Base-by-base conservation (phyloP, 2,797 vertebrate species). In the Coranthus polyacanthus region DNA sequence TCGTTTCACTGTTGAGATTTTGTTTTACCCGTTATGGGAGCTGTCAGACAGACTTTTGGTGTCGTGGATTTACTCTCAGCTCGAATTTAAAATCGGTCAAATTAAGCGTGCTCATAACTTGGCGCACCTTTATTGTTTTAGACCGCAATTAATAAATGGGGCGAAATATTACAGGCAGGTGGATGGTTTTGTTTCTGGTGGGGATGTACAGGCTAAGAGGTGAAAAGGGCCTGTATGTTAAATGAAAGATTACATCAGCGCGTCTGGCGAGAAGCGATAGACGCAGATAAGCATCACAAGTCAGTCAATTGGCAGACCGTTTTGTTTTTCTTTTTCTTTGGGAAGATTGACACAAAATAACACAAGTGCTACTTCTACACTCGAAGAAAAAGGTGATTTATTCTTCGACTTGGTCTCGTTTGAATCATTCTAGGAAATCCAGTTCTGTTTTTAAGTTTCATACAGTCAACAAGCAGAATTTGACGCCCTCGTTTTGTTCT, bases 361-460 rank as follows among this genome's bases (percentile, higher is more conserved):
- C 13, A 67, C 17, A 67, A 8, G 12, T 62, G 29, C 18, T 38
- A 2, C 34, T 58, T 58, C 13, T 6, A 75, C 71, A 50, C 71
- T 86, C 78, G 59, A 79, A 80, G 71, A 60, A 73, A 56, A 34
- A 8, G 20, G 21, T 17, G 24, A 53, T 64, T 60, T 45, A 16
- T 72, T 15, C 16, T 7, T 2, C 44, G 0, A 21, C 24, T 50
- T 24, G 41, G 10, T 69, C 62, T 83, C 51, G 36, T 75, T 82
- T 75, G 12, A 83, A 79, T 90, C 75, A 71, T 93, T 93, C 93
- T 90, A 80, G 85, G 92, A 93, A 94, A 83, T 55, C 11, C 51
- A 66, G 46, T 50, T 77, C 26, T 79, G 71, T 72, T 86, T 63
- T 77, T 81, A 44, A 59, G 86, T 83, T 87, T 89, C 83, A 73